A percentile compares a stretch with the other conserved stretches of the same genome.
phyloP scores from a whole-genome alignment of 1,140 invertebrate genomes.

The Calosoma granatense region DNA sequence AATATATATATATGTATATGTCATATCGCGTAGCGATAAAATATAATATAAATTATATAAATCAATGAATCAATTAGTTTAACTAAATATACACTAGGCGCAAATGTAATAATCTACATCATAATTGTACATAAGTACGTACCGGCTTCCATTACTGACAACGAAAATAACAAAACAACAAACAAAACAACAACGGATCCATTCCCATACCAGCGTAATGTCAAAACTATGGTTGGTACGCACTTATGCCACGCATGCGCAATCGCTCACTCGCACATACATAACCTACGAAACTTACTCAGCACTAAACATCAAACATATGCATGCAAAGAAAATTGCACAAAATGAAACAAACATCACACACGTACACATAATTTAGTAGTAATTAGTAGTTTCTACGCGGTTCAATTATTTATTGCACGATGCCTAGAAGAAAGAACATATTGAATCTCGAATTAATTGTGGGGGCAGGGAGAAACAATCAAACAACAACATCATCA shows the following conservation, averaged over 20 bases:
- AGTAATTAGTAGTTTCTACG: not conserved
- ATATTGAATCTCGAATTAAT: not conserved
- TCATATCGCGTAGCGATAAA: not conserved
- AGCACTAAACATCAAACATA: not conserved
- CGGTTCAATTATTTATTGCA: not conserved
- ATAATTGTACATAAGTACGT: too few relatives aligned
- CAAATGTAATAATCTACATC: too few relatives aligned
- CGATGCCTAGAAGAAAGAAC: not conserved
- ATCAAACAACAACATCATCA: not conserved
- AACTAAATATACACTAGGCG: not conserved
- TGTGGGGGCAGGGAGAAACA: not conserved
- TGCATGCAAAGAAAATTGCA: not conserved
- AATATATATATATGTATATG: not conserved
- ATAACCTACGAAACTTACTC: not conserved
- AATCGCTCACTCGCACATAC: too few relatives aligned
- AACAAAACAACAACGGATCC: not conserved
- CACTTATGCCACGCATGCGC: not conserved
- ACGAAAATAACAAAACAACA: not conserved
- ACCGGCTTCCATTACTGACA: too few relatives aligned
- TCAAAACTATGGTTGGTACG: not conserved
- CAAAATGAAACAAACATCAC: not conserved
- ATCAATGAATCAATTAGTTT: not conserved
- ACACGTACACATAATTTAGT: not conserved
- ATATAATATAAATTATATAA: not conserved
- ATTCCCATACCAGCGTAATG: not conserved